A percentile compares a stretch with the other conserved stretches of the same genome.
phyloP scores from a whole-genome alignment of 2,888 invertebrate species.

The Protonemura montana region DNA sequence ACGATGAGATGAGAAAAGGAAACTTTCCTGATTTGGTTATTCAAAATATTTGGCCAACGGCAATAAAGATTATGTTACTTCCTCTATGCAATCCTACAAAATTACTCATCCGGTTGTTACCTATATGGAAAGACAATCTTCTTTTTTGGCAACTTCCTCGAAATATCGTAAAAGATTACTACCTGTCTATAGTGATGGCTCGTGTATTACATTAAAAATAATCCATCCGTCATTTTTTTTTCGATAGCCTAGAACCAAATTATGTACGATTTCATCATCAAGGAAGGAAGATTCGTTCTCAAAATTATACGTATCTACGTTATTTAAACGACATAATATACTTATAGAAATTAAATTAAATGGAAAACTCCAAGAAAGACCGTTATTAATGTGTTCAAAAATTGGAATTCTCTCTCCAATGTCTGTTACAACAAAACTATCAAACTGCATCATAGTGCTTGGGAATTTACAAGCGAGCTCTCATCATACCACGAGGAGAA shows the following conservation, averaged over 20 bases:
- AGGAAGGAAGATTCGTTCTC: no score
- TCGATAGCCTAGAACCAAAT: background rate
- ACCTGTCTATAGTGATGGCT: background rate
- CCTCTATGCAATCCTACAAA: background rate
- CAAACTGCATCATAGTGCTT: no score
- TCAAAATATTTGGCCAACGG: background rate
- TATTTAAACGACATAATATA: no score
- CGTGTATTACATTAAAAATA: background rate
- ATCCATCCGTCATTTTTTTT: slow-evolving; percentile 2
- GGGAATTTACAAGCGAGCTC: no score
- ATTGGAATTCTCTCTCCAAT: no score
- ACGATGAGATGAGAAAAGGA: background rate
- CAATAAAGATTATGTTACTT: background rate
- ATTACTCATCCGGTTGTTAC: background rate
- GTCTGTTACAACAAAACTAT: no score
- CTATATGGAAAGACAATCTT: background rate
- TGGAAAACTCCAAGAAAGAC: no score
- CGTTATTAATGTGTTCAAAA: no score
- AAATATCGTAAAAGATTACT: background rate
- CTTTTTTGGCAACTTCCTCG: background rate
- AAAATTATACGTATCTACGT: no score
- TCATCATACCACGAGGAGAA: no score
- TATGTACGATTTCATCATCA: background rate
- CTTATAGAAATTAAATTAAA: no score
- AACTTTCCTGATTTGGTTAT: slow-evolving; percentile 12